Evolutionary conservation across 2,113 vertebrate genomes (phyloP).

Genomic region (Philantomba maxwellii): DNA sequence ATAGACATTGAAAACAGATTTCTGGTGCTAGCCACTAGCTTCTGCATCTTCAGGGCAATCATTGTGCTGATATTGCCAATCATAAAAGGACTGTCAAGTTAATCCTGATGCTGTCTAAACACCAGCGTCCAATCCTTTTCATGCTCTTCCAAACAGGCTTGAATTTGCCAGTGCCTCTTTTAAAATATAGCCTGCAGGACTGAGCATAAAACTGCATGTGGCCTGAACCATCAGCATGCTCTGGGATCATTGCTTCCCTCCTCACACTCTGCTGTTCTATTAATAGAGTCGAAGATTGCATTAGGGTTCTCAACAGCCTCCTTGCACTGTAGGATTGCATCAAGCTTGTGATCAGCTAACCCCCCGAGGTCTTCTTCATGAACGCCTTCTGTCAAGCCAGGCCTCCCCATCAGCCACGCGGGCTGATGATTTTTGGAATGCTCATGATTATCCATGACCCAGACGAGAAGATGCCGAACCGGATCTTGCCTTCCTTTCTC

Average conservation of each 20-base stretch:
- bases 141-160: slow-evolving; percentile 30
- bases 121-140: background rate
- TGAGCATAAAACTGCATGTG: slow-evolving; percentile 47
- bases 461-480: background rate
- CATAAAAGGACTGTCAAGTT: background rate
- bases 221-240: slow-evolving; percentile 41
- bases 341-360: slow-evolving; percentile 39
- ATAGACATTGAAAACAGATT: background rate
- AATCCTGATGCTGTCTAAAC: slow-evolving; percentile 15
- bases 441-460: slow-evolving; percentile 43
- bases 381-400: slow-evolving; percentile 35
- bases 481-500: slow-evolving; percentile 10
- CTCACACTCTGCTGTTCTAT: slow-evolving; percentile 50
- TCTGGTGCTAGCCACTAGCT: background rate
- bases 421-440: slow-evolving; percentile 33
- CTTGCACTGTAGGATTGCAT: background rate
- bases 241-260: slow-evolving; percentile 46
- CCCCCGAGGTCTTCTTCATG: background rate
- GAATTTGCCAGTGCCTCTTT: slow-evolving; percentile 34
- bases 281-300: slow-evolving; percentile 58
- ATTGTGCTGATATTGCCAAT: background rate
- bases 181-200: slow-evolving; percentile 59
- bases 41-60: background rate
- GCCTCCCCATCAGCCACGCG: background rate
- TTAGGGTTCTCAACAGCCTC: slow-evolving; percentile 57